Evolutionary conservation across 2,797 vertebrate genomes (phyloP).

Genomic region (Borostomias antarcticus): DNA sequence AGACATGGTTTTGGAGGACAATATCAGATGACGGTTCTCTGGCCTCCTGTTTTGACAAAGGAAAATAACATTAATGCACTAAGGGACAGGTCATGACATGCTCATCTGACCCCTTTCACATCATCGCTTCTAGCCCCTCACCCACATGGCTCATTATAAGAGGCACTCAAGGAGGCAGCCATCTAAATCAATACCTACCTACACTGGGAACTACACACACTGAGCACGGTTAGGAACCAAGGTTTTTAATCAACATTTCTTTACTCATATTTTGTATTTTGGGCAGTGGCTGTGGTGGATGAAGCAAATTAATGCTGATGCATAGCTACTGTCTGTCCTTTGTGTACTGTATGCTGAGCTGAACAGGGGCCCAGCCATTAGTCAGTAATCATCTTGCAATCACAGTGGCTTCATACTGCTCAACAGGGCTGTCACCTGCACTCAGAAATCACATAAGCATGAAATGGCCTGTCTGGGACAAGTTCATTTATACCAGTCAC

Average conservation of each 20-base stretch:
- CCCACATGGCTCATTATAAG: not conserved
- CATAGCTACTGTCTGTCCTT: not conserved
- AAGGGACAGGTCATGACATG: not conserved
- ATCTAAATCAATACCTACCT: not conserved
- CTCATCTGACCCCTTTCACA: not conserved
- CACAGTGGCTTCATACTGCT: constrained; percentile 28
- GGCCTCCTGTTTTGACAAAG: not conserved
- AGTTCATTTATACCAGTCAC: constrained; percentile 32
- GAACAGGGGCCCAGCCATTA: constrained; percentile 23
- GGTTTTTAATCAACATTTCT: not conserved
- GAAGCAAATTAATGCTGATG: not conserved
- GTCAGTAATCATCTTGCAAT: constrained; percentile 32
- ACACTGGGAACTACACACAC: not conserved
- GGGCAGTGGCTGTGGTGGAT: not conserved
- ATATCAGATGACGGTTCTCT: too few relatives aligned
- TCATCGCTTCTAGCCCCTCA: not conserved
- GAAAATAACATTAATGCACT: not conserved
- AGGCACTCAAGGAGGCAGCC: not conserved
- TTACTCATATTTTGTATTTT: not conserved
- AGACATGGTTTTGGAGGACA: too few relatives aligned
- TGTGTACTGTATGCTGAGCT: not conserved
- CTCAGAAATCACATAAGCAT: constrained; percentile 20
- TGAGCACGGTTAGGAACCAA: not conserved
- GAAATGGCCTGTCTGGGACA: constrained; percentile 34
- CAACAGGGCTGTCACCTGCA: constrained; percentile 5